These are phyloP conservation scores for Polylopha cassiicola DNA, from an alignment of 2,888 invertebrate genomes.

Conservation along the genomic window DNA sequence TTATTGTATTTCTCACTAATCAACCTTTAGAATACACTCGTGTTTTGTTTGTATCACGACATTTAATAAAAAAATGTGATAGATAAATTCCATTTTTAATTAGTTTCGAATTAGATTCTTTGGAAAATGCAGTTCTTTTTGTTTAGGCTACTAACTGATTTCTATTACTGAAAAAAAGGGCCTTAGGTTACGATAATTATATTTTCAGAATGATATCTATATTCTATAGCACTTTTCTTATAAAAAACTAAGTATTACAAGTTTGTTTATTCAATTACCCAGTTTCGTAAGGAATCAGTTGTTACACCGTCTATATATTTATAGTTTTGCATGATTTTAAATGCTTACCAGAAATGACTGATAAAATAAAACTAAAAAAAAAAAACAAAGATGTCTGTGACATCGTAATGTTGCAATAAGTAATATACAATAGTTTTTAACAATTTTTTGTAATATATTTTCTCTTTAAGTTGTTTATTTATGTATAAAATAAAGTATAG, in stretches of 20 bases:
- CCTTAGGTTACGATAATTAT: too few relatives aligned
- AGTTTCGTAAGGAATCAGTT: too few relatives aligned
- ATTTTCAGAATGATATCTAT: too few relatives aligned
- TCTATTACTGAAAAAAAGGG: too few relatives aligned
- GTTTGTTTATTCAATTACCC: too few relatives aligned
- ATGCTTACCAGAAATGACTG: slow-evolving; percentile 44
- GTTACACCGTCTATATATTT: slow-evolving; percentile 10
- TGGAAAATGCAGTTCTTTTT: slow-evolving; percentile 26
- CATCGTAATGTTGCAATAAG: slow-evolving; percentile 64
- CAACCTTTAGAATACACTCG: background rate
- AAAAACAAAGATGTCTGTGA: slow-evolving; percentile 46
- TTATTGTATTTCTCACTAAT: slow-evolving; percentile 10
- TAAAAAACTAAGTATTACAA: too few relatives aligned
- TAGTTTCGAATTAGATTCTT: slow-evolving; percentile 47
- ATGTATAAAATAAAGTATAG: slow-evolving; percentile 34
- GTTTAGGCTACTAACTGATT: slow-evolving; percentile 15
- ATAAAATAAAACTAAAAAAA: slow-evolving; percentile 30
- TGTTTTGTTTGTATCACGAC: slow-evolving; percentile 15
- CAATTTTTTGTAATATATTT: slow-evolving; percentile 52
- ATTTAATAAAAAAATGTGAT: slow-evolving; percentile 53
- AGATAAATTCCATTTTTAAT: slow-evolving; percentile 67
- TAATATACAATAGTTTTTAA: slow-evolving; percentile 37
- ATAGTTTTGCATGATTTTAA: slow-evolving; percentile 17
- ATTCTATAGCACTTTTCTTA: too few relatives aligned
- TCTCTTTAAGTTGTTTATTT: slow-evolving; percentile 49